Percentiles rank a stretch among this genome's conserved stretches.
Evolutionary conservation across 2,113 vertebrate genomes (phyloP).

Genomic region (Morone saxatilis): DNA sequence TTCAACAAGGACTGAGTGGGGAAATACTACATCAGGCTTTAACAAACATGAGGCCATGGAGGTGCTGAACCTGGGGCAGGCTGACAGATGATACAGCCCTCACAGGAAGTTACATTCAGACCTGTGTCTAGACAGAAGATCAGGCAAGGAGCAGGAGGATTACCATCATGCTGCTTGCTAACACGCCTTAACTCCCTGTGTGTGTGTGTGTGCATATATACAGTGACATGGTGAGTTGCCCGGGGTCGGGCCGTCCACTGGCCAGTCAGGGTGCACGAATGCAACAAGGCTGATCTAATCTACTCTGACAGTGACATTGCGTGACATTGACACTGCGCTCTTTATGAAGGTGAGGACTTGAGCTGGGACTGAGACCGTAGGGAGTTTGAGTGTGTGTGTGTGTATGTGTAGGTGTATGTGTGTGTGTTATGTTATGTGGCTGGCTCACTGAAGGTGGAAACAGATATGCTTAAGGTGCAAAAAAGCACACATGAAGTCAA

Average conservation of each 20-base stretch:
- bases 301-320: conserved; percentile 48
- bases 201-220: background rate
- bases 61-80: background rate
- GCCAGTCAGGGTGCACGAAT: conserved; percentile 9
- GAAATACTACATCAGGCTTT: background rate
- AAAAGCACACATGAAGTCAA: conserved; percentile 14
- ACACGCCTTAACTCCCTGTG: background rate
- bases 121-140: conserved; percentile 17
- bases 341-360: conserved; percentile 47
- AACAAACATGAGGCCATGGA: background rate
- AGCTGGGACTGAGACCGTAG: conserved; percentile 12
- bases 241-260: background rate
- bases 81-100: background rate
- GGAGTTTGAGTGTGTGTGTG: conserved; percentile 3
- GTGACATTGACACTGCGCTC: conserved; percentile 48
- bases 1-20: background rate
- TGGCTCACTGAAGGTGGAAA: conserved; percentile 30
- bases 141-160: background rate
- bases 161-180: background rate
- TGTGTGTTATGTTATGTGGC: conserved; percentile 4
- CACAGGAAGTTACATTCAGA: conserved; percentile 16
- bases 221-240: background rate
- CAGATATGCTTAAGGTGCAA: conserved; percentile 48
- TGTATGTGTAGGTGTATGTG: background rate
- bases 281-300: conserved; percentile 28